phyloP scores from a whole-genome alignment of 1,140 invertebrate genomes.

The Pomacea maculata region DNA sequence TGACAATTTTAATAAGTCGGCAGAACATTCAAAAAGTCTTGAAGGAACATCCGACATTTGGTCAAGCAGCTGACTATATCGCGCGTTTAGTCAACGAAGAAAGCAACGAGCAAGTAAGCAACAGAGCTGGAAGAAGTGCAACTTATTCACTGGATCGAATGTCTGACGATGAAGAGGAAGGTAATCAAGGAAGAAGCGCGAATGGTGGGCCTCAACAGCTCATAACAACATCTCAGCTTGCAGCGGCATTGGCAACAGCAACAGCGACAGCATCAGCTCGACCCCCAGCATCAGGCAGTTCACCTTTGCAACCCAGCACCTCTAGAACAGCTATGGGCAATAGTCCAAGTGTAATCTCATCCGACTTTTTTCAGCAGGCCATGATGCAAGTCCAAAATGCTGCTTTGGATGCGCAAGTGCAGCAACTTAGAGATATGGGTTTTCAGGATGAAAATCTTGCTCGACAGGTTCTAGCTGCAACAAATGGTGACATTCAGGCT shows the following conservation, averaged over 20 bases:
- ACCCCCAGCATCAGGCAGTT: constrained; percentile 1
- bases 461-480: constrained; percentile 64
- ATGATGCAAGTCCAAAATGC: constrained; percentile 48
- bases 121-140: constrained; percentile 27
- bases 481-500: constrained; percentile 67
- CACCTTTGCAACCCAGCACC: neutral
- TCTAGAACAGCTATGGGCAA: no score
- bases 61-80: constrained; percentile 48
- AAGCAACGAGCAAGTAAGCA: constrained; percentile 30
- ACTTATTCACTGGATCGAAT: constrained; percentile 62
- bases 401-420: constrained; percentile 43
- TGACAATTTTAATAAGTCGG: constrained; percentile 45
- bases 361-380: constrained; percentile 60
- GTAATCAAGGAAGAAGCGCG: constrained; percentile 9
- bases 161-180: constrained; percentile 63
- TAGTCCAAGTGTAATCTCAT: constrained; percentile 29
- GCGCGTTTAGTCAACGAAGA: constrained; percentile 52
- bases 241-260: constrained; percentile 54
- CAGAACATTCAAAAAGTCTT: constrained; percentile 54
- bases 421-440: constrained; percentile 68
- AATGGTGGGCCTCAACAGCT: constrained; percentile 34
- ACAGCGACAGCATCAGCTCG: constrained; percentile 26
- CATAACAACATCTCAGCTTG: constrained; percentile 57
- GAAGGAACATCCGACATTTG: constrained; percentile 61
- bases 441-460: constrained; percentile 68